phyloP scores from a whole-genome alignment of 2,797 vertebrate genomes.

The Cossypha heuglini region DNA sequence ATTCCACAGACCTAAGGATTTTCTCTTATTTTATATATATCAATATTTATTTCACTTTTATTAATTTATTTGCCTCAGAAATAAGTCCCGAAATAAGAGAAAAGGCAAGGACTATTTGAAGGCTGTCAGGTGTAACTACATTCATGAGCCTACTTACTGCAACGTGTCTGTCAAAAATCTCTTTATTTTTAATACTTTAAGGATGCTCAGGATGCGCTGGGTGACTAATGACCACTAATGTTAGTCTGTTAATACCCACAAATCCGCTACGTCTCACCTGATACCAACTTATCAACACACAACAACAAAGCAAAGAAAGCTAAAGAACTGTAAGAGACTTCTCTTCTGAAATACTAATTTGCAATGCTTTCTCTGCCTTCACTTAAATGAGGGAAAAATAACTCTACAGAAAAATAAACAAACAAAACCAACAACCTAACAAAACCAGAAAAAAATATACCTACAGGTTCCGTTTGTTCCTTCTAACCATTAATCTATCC shows the following conservation, averaged over 20 bases:
- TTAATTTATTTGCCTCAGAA: neutral
- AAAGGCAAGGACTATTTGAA: neutral
- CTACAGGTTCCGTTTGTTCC: neutral
- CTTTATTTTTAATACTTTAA: constrained; percentile 27
- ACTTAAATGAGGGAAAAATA: neutral
- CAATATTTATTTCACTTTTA: neutral
- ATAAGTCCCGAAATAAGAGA: neutral
- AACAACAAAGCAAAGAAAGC: neutral
- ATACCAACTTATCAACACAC: neutral
- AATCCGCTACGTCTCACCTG: neutral
- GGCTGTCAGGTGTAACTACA: neutral
- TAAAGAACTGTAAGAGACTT: neutral
- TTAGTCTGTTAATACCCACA: constrained; percentile 3
- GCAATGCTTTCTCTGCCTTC: neutral
- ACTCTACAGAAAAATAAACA: neutral
- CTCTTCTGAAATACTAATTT: neutral
- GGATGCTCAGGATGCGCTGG: neutral
- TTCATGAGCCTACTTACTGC: neutral
- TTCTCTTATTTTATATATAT: neutral
- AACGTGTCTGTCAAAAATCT: constrained; percentile 9
- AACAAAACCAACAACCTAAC: neutral
- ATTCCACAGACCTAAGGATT: neutral
- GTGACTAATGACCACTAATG: neutral
- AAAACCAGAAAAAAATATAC: neutral
- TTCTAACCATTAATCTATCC: neutral